Base-by-base conservation (phyloP, 1,140 invertebrate species). In the Chlorops oryzae region DNA sequence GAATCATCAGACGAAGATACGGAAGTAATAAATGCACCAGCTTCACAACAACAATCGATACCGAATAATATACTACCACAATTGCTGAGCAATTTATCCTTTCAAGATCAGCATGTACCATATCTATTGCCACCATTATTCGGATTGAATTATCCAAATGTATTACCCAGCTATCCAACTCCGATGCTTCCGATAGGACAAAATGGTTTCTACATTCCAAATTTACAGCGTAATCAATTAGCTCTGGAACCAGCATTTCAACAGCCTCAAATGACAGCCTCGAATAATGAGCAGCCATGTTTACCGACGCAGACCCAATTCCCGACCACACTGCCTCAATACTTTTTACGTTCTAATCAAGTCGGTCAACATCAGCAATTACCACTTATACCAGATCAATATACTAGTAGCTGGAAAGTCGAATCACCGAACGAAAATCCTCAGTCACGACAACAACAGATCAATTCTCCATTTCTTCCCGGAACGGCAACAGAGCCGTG, bases 401-500 rank as follows among this genome's bases (percentile, higher is more conserved):
- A 66, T 50, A n/a, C n/a, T n/a, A n/a, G n/a, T n/a, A n/a, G n/a
- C n/a, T n/a, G n/a, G n/a, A n/a, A n/a, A n/a, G n/a, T n/a, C n/a
- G n/a, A n/a, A n/a, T n/a, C n/a, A n/a, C n/a, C 28, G 9, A 15
- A 32, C 22, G 43, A 59, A 37, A 28, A 28, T 38, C 43, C 44
- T 32, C 15, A 15, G 40, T 21, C 10, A 41, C 40, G 22, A 20
- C 22, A 18, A n/a, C 5, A 37, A 32, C 28, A 32, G 7, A 32
- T 13, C 13, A 9, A 9, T 9, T 13, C 17, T 20, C 52, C 35
- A 25, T n/a, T 21, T 6, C 25, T 12, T 13, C 13, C 22, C 24
- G 9, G 20, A 17, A 23, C 27, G 13, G 13, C 21, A 21, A 50
- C 61, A n/a, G 59, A 62, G 54, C 50, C 59, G 5, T 78, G 80